phyloP scores from a whole-genome alignment of 2,113 vertebrate species.

The cattle (Bos taurus) region ARS-UCD2.0 NC_037338.1:4115001-4115500 shows the following conservation, averaged over 20 bases:
- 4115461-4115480: not conserved
- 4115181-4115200: not conserved
- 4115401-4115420: not conserved
- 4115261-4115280: not conserved
- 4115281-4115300: not conserved
- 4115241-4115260: not conserved
- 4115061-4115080: not conserved
- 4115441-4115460: not conserved
- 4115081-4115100: not conserved
- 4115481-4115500: not conserved
- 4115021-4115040: not conserved
- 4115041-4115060: not conserved
- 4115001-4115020: not conserved
- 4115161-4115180: not conserved
- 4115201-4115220: not conserved
- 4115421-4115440: not conserved
- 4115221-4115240: not conserved
- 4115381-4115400: fast-evolving
- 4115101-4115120: not conserved
- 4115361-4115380: not conserved
- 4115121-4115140: not conserved
- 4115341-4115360: not conserved
- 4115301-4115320: not conserved
- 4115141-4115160: fast-evolving
- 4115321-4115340: not conserved